These are phyloP conservation scores for Helicoverpa assulta DNA, from an alignment of 2,888 invertebrate genomes.

Conservation along the genomic window DNA sequence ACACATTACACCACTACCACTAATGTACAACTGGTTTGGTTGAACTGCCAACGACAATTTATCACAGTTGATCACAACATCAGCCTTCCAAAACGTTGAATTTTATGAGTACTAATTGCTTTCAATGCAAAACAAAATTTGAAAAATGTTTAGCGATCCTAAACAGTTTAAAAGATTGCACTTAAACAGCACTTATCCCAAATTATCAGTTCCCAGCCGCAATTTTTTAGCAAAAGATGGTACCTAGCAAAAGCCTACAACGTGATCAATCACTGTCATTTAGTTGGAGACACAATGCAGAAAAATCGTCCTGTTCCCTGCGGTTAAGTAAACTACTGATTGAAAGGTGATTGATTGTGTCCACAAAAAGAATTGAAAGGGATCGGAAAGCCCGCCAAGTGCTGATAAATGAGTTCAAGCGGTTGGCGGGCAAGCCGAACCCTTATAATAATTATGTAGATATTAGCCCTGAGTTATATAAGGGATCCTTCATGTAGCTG, in stretches of 20 bases:
- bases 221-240: conserved; percentile 10
- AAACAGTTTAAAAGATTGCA: neutral
- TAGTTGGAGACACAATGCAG: conserved; percentile 62
- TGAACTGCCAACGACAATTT: conserved; percentile 19
- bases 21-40: conserved; percentile 37
- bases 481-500: neutral
- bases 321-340: conserved; percentile 69
- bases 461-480: neutral
- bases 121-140: neutral
- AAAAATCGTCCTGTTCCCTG: conserved; percentile 64
- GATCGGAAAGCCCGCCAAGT: conserved; percentile 49
- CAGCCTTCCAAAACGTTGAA: conserved; percentile 17
- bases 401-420: conserved; percentile 61
- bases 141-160: neutral
- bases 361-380: conserved; percentile 66
- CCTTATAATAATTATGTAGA: conserved; percentile 19
- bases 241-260: conserved; percentile 17
- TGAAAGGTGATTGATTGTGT: conserved; percentile 74
- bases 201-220: neutral
- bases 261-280: conserved; percentile 70
- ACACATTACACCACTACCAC: conserved; percentile 64
- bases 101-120: conserved; percentile 5
- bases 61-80: conserved; percentile 53
- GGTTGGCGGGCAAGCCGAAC: conserved; percentile 12
- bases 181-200: neutral